Conservation (phyloP, 2,888 invertebrate species). For the Cephus nigrinus region DNA sequence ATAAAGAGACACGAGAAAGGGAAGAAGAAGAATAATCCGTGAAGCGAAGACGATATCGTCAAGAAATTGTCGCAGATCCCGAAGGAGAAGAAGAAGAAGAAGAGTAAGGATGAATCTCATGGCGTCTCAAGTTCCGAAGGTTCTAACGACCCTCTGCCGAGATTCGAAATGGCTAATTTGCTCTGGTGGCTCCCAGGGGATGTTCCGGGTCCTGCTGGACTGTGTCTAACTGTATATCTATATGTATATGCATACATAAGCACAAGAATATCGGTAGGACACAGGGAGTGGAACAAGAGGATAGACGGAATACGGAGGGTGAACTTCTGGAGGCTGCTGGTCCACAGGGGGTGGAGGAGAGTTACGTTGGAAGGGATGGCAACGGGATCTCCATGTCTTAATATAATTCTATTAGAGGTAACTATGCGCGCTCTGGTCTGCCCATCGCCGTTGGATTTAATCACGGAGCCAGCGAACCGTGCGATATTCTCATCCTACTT, state of each 20-base stretch:
- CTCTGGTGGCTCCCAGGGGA: slow-evolving; percentile 57
- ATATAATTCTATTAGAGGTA: slow-evolving; percentile 66
- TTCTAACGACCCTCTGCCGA: slow-evolving; percentile 46
- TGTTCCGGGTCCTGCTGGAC: slow-evolving; percentile 23
- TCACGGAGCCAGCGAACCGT: slow-evolving; percentile 60
- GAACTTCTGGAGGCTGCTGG: slow-evolving; percentile 62
- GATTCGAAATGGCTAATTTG: slow-evolving; percentile 66
- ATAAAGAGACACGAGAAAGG: neutral
- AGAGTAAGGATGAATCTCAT: neutral
- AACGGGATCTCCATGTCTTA: slow-evolving; percentile 56
- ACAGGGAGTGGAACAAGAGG: neutral
- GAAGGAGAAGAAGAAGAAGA: neutral
- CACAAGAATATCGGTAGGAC: neutral
- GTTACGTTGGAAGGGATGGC: slow-evolving; percentile 34
- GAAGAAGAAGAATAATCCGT: neutral
- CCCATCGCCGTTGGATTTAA: slow-evolving; percentile 62
- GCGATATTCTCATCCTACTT: slow-evolving; percentile 50
- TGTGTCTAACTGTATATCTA: neutral
- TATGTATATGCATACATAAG: neutral
- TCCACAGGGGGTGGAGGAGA: slow-evolving; percentile 26
- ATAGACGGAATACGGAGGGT: slow-evolving; percentile 25
- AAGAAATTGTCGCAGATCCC: slow-evolving; percentile 6
- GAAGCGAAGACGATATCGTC: neutral
- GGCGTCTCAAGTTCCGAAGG: slow-evolving; percentile 14
- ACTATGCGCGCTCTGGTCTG: slow-evolving; percentile 60